Evolutionary conservation across 2,113 vertebrate genomes (phyloP), one percentile per base, ranked within the genome.

Genomic region (Rhea americana): DNA sequence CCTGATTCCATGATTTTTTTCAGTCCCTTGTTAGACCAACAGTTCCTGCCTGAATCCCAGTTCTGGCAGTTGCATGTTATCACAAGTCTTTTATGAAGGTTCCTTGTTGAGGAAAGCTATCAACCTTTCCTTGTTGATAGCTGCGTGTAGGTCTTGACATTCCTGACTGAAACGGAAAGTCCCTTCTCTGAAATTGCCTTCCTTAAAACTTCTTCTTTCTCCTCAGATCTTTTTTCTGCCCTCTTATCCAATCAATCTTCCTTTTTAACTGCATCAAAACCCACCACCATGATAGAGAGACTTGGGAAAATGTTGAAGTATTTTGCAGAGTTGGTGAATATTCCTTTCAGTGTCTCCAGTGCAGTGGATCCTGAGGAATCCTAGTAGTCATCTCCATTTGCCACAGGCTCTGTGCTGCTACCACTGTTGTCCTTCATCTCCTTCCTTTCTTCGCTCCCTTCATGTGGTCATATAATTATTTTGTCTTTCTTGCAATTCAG

Each of bases 31-130:
- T 10, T 48, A 63, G 28, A 28, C 11, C 47, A 56, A 12, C 25
- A 39, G 21, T 45, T 77, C 51, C 39, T 39, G 61, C 58, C 51
- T 47, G 48, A 48, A 58, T 2, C 24, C 5, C 39, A 3, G 9
- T 41, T 35, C n/a, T 48, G 0, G 0, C 39, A 59, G 53, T 24
- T 9, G 24, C 4, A 0, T 9, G 19, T 30, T 68, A 58, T 15
- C 43, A 20, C n/a, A 19, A 14, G 32, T 18, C 63, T 51, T 73
- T 35, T 65, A 37, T 41, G 24, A 26, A 24, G 24, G 37, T 25
- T 65, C n/a, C n/a, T n/a, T n/a, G n/a, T n/a, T n/a, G n/a, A n/a
- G n/a, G n/a, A n/a, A n/a, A n/a, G n/a, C n/a, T n/a, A n/a, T n/a
- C n/a, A n/a, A 5, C 16, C 37, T 9, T 9, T 39, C 9, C 16